Base-by-base conservation (phyloP, 2,113 vertebrate species). In the Daphoenositta chrysoptera region DNA sequence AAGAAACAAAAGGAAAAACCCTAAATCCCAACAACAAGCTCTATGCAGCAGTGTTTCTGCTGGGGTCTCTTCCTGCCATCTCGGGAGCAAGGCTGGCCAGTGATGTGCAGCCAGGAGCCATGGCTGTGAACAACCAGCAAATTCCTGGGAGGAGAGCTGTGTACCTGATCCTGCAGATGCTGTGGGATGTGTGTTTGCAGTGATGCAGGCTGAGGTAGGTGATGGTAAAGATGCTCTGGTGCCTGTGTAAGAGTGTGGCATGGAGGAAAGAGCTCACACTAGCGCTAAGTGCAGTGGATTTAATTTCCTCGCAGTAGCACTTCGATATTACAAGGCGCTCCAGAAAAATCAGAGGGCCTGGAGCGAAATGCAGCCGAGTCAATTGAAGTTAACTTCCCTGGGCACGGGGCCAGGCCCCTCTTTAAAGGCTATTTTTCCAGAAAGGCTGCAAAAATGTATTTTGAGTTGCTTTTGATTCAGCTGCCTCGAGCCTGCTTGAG, bases 331-430 rank as follows among this genome's bases (percentile, higher is more conserved):
- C 54, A 53, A 73, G 77, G 80, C 3, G 22, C 91, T 89, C 69
- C 60, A 90, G 89, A 81, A 95, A 94, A 97, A 79, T 56, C 86
- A 61, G 93, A 90, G 68, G 89, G 86, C 92, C 83, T 50, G 86
- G 42, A 93, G 93, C 53, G 0, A 94, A 93, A 90, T 81, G 51
- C 60, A 61, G 87, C 51, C 1, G 54, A 95, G 89, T 89, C 91
- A 94, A 94, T 70, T 93, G 93, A 87, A 94, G 94, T 92, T 88
- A 97, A 95, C 76, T 90, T 97, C 64, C 39, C 75, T 2, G 35
- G 95, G 90, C 90, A 90, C 1, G 0, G 89, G 89, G 89, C 92
- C 96, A 95, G 64, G 90, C 35, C 68, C 60, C 60, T 75, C 83
- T 93, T 93, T 83, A 90, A 60, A 78, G 64, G 51, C 72, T 90